phyloP scores from a whole-genome alignment of 2,797 vertebrate species.

The Myripristis murdjan region DNA sequence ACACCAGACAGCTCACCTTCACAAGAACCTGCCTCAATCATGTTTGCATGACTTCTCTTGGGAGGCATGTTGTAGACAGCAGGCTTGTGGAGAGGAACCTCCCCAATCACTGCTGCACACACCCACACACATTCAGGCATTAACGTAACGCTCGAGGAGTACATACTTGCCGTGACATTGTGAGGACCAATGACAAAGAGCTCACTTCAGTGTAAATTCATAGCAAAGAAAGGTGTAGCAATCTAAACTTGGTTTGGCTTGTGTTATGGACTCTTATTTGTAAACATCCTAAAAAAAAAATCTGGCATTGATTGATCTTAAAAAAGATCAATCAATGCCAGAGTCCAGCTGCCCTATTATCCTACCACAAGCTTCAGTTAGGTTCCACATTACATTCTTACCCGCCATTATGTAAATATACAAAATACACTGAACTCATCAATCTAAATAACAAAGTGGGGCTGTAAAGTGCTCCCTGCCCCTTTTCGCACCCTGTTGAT shows the following conservation, averaged over 20 bases:
- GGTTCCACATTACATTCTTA: too few relatives aligned
- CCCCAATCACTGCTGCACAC: slow-evolving; percentile 8
- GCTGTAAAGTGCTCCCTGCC: background rate
- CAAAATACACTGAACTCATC: too few relatives aligned
- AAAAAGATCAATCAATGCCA: too few relatives aligned
- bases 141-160: background rate
- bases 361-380: too few relatives aligned
- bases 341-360: background rate
- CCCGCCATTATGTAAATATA: too few relatives aligned
- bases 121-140: slow-evolving; percentile 14
- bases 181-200: background rate
- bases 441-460: too few relatives aligned
- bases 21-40: slow-evolving; percentile 27
- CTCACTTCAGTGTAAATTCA: background rate
- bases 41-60: slow-evolving; percentile 28
- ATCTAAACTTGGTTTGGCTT: too few relatives aligned
- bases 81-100: slow-evolving; percentile 14
- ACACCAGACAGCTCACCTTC: slow-evolving; percentile 29
- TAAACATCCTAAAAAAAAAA: too few relatives aligned
- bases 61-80: slow-evolving; percentile 21
- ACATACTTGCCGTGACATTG: background rate
- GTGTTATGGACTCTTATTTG: too few relatives aligned
- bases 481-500: background rate
- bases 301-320: too few relatives aligned
- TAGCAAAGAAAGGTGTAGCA: background rate